phyloP scores from a whole-genome alignment of 2,113 vertebrate genomes.

The Paradisaea rubra region DNA sequence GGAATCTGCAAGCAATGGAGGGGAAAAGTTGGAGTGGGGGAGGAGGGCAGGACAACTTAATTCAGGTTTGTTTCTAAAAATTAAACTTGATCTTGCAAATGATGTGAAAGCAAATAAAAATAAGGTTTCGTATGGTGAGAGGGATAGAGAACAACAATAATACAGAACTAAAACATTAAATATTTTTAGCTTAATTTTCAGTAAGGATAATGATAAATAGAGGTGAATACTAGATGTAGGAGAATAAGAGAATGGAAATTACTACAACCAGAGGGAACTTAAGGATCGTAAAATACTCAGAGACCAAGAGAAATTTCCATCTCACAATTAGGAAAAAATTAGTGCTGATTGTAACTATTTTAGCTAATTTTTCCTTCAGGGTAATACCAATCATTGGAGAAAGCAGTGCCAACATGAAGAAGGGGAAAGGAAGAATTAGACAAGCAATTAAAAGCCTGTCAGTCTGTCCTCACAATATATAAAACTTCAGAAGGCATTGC shows the following conservation, averaged over 20 bases:
- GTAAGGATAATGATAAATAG: background rate
- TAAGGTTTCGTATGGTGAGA: background rate
- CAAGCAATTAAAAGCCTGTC: background rate
- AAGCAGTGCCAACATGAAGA: background rate
- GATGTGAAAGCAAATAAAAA: background rate
- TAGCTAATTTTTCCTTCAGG: background rate
- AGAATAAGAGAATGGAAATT: conserved; percentile 4
- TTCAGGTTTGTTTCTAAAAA: background rate
- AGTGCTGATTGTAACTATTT: background rate
- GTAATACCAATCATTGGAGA: background rate
- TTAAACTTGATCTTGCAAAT: background rate
- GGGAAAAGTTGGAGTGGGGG: fast-evolving
- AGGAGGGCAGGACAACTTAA: background rate
- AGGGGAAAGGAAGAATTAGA: background rate
- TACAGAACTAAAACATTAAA: background rate
- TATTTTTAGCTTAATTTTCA: background rate
- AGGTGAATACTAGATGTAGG: background rate
- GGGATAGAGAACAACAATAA: background rate
- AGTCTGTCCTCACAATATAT: background rate
- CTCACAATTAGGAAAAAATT: background rate
- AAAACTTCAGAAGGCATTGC: background rate
- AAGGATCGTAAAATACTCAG: background rate
- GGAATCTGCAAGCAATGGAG: background rate
- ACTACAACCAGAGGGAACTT: background rate
- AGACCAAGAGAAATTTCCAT: background rate